Conservation (phyloP, 1,140 invertebrate species). For the Megalonaias nervosa region DNA sequence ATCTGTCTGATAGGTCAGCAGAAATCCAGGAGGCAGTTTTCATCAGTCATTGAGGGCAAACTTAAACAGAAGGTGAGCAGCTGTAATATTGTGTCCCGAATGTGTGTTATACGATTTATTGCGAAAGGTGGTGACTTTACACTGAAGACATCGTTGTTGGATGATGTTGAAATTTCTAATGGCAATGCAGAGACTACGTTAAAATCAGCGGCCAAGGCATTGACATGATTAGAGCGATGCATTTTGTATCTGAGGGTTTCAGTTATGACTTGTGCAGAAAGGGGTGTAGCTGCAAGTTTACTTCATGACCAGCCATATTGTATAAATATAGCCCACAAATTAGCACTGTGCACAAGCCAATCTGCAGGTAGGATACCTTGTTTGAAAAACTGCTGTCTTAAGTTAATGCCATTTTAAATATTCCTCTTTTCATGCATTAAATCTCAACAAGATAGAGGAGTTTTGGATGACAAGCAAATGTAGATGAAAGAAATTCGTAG, state of each 20-base stretch:
- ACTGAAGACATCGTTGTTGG: too few relatives aligned
- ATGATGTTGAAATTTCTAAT: too few relatives aligned
- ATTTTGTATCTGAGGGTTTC: slow-evolving; percentile 3
- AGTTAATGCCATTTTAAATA: too few relatives aligned
- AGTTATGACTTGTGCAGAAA: slow-evolving; percentile 3
- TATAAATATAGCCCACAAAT: slow-evolving; percentile 1
- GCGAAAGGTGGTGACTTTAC: too few relatives aligned
- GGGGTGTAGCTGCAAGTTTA: slow-evolving; percentile 3
- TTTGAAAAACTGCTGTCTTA: background rate
- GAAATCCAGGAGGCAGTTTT: background rate
- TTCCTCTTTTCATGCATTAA: too few relatives aligned
- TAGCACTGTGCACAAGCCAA: background rate
- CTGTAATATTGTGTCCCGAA: background rate
- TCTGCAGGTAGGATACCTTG: background rate
- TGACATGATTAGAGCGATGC: background rate
- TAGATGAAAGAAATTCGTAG: too few relatives aligned
- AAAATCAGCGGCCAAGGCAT: too few relatives aligned
- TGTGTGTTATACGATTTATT: background rate
- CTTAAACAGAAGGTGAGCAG: background rate
- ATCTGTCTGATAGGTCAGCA: background rate
- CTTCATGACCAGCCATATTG: background rate
- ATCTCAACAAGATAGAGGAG: too few relatives aligned
- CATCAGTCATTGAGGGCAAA: background rate
- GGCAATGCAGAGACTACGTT: too few relatives aligned
- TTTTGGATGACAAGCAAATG: too few relatives aligned